phyloP scores from a whole-genome alignment of 2,113 vertebrate species.

The Oreocharis arfaki region DNA sequence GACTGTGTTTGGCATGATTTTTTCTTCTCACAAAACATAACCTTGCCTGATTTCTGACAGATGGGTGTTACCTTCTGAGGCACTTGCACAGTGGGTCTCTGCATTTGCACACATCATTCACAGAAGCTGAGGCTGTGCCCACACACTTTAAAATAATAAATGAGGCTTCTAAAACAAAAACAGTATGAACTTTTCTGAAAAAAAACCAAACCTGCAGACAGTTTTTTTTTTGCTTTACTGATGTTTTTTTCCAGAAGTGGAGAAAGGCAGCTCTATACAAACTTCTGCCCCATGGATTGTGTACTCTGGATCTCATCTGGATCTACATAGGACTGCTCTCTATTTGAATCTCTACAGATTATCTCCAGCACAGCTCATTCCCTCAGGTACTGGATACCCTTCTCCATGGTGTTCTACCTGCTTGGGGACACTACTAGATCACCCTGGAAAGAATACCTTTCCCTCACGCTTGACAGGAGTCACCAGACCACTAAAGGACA shows the following conservation, averaged over 20 bases:
- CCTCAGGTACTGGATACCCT: not conserved
- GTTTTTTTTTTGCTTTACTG: not conserved
- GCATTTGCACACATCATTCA: not conserved
- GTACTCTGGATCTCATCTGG: not conserved
- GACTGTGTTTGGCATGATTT: conserved; percentile 85
- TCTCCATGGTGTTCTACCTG: not conserved
- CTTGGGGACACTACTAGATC: not conserved
- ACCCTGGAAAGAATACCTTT: not conserved
- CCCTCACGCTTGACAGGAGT: not conserved
- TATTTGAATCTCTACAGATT: not conserved
- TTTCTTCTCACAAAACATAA: conserved; percentile 88
- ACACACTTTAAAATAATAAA: not conserved
- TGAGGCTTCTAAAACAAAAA: not conserved
- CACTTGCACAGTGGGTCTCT: conserved; percentile 42
- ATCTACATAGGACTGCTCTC: not conserved
- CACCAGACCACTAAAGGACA: not conserved
- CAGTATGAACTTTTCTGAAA: not conserved
- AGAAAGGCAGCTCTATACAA: not conserved
- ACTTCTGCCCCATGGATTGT: not conserved
- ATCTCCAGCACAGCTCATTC: not conserved
- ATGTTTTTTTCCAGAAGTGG: not conserved
- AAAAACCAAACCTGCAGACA: not conserved
- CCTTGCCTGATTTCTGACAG: conserved; percentile 77
- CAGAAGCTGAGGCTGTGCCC: not conserved
- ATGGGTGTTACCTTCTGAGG: conserved; percentile 61